Conservation (phyloP, 2,797 vertebrate genomes). For the Morus bassanus region DNA sequence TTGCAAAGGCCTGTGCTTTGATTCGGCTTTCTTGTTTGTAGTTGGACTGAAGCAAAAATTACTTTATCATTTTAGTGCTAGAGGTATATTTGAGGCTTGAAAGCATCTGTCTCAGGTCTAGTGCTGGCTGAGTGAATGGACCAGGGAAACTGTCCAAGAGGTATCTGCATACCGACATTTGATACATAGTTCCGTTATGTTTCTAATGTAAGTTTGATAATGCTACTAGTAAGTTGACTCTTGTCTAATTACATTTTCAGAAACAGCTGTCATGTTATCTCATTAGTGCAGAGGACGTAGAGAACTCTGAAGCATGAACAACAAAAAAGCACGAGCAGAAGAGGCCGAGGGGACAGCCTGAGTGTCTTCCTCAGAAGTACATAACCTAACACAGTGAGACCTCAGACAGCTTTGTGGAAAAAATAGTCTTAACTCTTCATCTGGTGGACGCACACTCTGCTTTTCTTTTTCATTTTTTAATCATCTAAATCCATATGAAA, state of each 20-base stretch:
- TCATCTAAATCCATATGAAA: not conserved
- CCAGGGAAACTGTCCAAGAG: not conserved
- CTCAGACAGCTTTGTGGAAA: not conserved
- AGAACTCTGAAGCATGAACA: not conserved
- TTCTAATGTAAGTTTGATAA: not conserved
- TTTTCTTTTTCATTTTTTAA: not conserved
- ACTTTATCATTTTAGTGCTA: not conserved
- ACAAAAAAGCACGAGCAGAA: not conserved
- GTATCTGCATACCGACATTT: not conserved
- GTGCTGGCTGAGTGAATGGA: not conserved
- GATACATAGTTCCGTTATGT: not conserved
- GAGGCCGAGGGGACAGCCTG: not conserved
- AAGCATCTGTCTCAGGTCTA: rapidly evolving
- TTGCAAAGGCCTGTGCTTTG: not conserved
- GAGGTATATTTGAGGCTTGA: not conserved
- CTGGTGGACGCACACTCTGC: not conserved
- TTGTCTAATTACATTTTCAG: not conserved
- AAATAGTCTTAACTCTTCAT: not conserved
- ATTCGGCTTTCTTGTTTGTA: not conserved
- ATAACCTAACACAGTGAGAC: not conserved
- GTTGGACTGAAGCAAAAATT: not conserved
- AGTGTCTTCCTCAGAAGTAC: not conserved
- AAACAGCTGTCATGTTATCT: not conserved
- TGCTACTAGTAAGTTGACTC: not conserved
- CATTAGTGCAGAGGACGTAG: not conserved